Percentiles rank a stretch among this genome's conserved stretches.
Evolutionary conservation across 2,113 vertebrate genomes (phyloP).

Genomic region (Crotalus viridis): DNA sequence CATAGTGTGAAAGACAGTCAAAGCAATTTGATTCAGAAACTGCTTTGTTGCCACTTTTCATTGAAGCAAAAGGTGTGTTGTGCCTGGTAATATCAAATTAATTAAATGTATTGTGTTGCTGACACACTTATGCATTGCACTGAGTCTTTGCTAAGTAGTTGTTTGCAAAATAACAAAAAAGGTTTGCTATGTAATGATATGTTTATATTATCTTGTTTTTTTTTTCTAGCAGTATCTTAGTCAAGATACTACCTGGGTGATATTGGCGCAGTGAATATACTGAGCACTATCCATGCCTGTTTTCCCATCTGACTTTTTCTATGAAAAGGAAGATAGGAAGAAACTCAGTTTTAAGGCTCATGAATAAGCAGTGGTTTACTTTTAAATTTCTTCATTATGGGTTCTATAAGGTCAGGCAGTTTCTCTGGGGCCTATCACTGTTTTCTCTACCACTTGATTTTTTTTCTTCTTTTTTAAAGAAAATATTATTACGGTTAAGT

Average conservation of each 20-base stretch:
- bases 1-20: not conserved
- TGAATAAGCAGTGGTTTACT: not conserved
- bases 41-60: conserved; percentile 7
- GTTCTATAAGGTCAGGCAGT: not conserved
- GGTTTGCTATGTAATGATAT: fast-evolving
- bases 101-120: not conserved
- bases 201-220: not conserved
- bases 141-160: not conserved
- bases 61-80: not conserved
- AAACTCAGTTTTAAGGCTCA: not conserved
- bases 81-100: not conserved
- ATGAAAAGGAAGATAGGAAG: not conserved
- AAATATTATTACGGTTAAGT: not conserved
- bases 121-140: fast-evolving
- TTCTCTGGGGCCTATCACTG: not conserved
- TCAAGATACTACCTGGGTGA: not conserved
- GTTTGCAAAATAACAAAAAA: not conserved
- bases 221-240: not conserved
- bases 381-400: not conserved
- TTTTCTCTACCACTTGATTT: not conserved
- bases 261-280: not conserved
- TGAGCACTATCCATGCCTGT: not conserved
- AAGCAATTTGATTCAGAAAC: not conserved
- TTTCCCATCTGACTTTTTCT: not conserved
- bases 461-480: not conserved